phyloP scores from a whole-genome alignment of 2,888 invertebrate species.

The Odontothrips loti region DNA sequence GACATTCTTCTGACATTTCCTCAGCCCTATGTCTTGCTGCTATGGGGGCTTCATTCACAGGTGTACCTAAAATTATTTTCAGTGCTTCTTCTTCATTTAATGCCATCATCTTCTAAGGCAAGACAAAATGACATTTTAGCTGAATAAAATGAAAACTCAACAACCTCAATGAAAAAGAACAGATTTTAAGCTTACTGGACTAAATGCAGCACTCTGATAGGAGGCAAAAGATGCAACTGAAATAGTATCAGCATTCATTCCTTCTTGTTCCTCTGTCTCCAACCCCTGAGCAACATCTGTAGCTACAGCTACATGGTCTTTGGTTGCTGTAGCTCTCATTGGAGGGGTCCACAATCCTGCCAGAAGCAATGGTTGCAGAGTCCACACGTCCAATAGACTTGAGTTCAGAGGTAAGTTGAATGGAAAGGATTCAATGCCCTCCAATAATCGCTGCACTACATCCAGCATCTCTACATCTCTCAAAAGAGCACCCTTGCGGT shows the following conservation, averaged over 20 bases:
- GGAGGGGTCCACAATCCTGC: constrained; percentile 83
- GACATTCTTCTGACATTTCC: no score
- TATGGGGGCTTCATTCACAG: constrained; percentile 45
- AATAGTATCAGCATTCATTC: constrained; percentile 31
- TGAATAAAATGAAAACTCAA: constrained; percentile 50
- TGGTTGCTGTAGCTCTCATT: constrained; percentile 64
- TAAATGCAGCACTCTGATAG: constrained; percentile 36
- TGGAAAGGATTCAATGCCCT: constrained; percentile 63
- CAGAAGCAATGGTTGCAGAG: constrained; percentile 72
- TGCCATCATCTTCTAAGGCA: constrained; percentile 42
- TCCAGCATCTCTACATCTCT: constrained; percentile 77
- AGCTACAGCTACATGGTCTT: constrained; percentile 45
- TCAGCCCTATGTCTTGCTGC: constrained; percentile 32
- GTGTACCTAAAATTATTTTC: constrained; percentile 57
- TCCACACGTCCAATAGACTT: constrained; percentile 85
- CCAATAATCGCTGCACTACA: constrained; percentile 68
- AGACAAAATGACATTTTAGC: no score
- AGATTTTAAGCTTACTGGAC: constrained; percentile 46
- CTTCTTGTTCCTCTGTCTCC: constrained; percentile 32
- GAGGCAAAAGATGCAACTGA: constrained; percentile 35
- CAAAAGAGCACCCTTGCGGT: constrained; percentile 74
- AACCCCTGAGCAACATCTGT: constrained; percentile 65
- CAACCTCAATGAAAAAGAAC: no score
- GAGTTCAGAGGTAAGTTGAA: constrained; percentile 77
- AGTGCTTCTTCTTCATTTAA: constrained; percentile 69